Evolutionary conservation across 2,797 vertebrate species (phyloP).

Genomic region (Acridotheres tristis): DNA sequence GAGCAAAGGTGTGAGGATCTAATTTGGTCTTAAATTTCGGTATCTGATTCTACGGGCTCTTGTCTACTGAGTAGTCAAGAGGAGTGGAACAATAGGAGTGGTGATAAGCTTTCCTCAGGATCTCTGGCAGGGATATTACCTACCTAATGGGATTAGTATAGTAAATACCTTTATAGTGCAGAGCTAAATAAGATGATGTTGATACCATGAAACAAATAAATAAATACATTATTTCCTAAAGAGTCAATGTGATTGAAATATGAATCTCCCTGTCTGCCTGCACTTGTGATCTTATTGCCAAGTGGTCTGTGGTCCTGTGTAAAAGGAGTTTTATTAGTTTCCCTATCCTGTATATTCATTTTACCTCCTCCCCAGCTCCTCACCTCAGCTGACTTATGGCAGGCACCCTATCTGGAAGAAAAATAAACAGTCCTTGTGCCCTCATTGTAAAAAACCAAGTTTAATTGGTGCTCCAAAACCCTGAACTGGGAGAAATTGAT

Average conservation of each 20-base stretch:
- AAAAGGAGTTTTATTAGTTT: not conserved
- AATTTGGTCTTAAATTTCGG: slow-evolving; percentile 31
- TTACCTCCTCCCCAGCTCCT: not conserved
- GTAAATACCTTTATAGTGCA: not conserved
- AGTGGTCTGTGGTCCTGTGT: not conserved
- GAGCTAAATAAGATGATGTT: not conserved
- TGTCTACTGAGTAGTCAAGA: not conserved
- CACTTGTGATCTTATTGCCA: not conserved
- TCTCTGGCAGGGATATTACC: not conserved
- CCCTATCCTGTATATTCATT: not conserved
- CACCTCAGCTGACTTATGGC: not conserved
- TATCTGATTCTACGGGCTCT: not conserved
- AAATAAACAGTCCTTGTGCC: not conserved
- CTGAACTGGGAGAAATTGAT: not conserved
- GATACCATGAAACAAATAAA: not conserved
- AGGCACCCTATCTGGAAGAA: not conserved
- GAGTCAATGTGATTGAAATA: not conserved
- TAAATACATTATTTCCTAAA: not conserved
- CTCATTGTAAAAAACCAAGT: not conserved
- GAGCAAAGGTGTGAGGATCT: slow-evolving; percentile 14
- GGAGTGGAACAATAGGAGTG: not conserved
- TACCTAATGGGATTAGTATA: not conserved
- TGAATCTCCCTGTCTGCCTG: not conserved
- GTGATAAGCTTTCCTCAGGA: slow-evolving; percentile 1
- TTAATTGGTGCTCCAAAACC: not conserved